A percentile compares a stretch with the other conserved stretches of the same genome.
Evolutionary conservation across 2,797 vertebrate species (phyloP).

Genomic region (Menidia menidia): DNA sequence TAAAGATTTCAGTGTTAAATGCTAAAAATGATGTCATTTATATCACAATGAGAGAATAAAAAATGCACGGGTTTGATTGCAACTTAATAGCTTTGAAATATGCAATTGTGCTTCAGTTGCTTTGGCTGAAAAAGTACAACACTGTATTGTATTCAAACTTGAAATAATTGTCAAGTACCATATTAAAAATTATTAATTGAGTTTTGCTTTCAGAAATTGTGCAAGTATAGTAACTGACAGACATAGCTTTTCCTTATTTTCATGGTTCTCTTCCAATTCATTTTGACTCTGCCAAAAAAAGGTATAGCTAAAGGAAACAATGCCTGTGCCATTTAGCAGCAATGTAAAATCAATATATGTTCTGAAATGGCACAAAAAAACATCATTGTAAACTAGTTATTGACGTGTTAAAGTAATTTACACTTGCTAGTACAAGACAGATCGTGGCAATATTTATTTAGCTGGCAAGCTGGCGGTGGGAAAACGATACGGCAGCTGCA

Average conservation of each 20-base stretch:
- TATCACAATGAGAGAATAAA: constrained; percentile 7
- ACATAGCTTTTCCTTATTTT: constrained; percentile 2
- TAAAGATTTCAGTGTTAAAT: background rate
- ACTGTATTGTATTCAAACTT: background rate
- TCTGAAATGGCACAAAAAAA: constrained; percentile 83
- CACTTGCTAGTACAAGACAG: constrained; percentile 87
- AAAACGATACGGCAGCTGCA: constrained; percentile 85
- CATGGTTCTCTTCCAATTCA: constrained; percentile 45
- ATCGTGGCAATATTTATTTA: constrained; percentile 90
- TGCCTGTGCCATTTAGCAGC: constrained; percentile 76
- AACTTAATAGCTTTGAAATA: constrained; percentile 9
- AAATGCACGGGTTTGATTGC: background rate
- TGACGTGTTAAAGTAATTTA: constrained; percentile 89
- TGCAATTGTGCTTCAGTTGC: background rate
- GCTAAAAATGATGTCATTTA: constrained; percentile 23
- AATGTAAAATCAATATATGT: constrained; percentile 87
- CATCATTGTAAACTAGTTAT: constrained; percentile 88
- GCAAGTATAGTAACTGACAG: no score
- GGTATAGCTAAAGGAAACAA: constrained; percentile 60
- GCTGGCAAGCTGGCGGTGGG: constrained; percentile 81
- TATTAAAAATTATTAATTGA: constrained; percentile 5
- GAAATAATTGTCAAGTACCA: background rate
- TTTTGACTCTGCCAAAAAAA: constrained; percentile 43
- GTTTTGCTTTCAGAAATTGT: constrained; percentile 21
- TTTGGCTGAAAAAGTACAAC: constrained; percentile 3